These are phyloP conservation scores for Netelia inedita DNA, from an alignment of 2,888 invertebrate genomes.

Conservation along the genomic window DNA sequence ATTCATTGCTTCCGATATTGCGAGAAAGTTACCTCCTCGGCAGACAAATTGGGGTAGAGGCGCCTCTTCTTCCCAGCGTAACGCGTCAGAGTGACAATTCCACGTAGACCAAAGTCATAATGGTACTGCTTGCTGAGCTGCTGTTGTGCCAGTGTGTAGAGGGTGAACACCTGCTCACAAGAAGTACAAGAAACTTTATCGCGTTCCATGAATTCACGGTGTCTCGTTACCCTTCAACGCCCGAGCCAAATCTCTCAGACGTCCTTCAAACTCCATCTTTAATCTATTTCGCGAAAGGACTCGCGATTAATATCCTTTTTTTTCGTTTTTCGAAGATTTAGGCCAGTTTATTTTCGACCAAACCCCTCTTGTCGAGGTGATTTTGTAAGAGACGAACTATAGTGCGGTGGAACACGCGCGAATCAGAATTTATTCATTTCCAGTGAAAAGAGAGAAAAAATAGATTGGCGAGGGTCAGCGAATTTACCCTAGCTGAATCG, in stretches of 20 bases:
- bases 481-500: constrained; percentile 20
- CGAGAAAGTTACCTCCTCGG: constrained; percentile 89
- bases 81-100: constrained; percentile 93
- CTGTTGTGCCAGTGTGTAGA: constrained; percentile 93
- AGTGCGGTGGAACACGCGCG: too few species aligned
- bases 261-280: too few species aligned
- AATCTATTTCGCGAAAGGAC: too few species aligned
- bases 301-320: too few species aligned
- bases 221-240: neutral
- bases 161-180: constrained; percentile 88
- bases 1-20: neutral
- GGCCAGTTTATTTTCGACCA: too few species aligned
- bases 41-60: constrained; percentile 89
- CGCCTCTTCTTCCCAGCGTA: constrained; percentile 94
- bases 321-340: too few species aligned
- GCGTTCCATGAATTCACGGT: constrained; percentile 5
- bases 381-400: too few species aligned
- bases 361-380: too few species aligned
- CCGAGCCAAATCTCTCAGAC: too few species aligned
- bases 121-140: constrained; percentile 96
- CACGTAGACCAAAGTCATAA: constrained; percentile 95
- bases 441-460: constrained; percentile 10
- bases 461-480: constrained; percentile 21
- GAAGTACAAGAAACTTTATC: constrained; percentile 19
- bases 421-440: too few species aligned